Evolutionary conservation across 2,888 invertebrate genomes (phyloP), one percentile per base, ranked within the genome.

Genomic region (Cataglyphis altisquamis): DNA sequence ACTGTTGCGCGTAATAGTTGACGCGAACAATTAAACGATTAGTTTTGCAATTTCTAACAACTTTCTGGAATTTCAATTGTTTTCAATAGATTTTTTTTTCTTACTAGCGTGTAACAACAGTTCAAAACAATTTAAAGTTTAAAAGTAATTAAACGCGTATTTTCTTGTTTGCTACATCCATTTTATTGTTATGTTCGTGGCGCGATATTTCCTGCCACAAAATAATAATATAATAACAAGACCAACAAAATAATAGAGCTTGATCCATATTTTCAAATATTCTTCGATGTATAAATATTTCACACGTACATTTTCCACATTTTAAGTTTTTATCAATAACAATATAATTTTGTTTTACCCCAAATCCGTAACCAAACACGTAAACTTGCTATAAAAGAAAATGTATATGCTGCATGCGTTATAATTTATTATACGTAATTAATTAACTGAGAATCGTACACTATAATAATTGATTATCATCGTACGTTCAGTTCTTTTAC

Each of bases 381-480:
- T 55, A 57, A 52, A 72, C 72, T 45, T 39, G 36, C 45, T 78
- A 32, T 8, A 18, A 68, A 55, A 57, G 32, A 32, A 80, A 80
- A 73, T 36, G 73, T 9, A 62, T 36, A 80, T 1, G 18, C 57
- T 57, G 57, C 57, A n/a, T 8, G 41, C 45, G 32, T 72, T 80
- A 72, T 72, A 73, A 80, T 60, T 52, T 72, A 60, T 57, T 72
- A 57, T n/a, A 36, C 39, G 55, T 68, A 77, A 77, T 77, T 80
- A 80, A 80, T 80, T 80, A 80, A 73, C 74, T 73, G 78, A 60
- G 73, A 72, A 80, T 60, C 45, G 60, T 18, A 18, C 25, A 12
- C 32, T 73, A n/a, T 80, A 80, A n/a, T 80, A 80, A 80, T 80
- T 80, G 78, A 45, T 73, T 80, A 73, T 73, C 25, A 80, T 21